Conservation (phyloP, 2,888 invertebrate genomes). For the Mimachlamys varia region DNA sequence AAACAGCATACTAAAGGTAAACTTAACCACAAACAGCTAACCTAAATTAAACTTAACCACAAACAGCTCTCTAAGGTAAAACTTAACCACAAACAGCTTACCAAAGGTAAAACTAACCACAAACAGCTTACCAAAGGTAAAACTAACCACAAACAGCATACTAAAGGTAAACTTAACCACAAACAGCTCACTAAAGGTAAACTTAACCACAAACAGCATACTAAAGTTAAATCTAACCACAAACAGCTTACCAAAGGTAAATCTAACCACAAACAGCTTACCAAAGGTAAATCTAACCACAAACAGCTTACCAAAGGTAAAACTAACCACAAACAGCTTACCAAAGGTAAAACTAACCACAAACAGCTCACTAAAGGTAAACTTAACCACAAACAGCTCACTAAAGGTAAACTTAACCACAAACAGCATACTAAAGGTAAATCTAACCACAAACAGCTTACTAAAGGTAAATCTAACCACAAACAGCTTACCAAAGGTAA, state of each 20-base stretch:
- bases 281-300: not conserved
- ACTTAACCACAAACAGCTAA: slow-evolving; percentile 76
- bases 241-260: not conserved
- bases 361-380: not conserved
- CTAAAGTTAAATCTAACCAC: not conserved
- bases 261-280: not conserved
- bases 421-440: not conserved
- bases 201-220: not conserved
- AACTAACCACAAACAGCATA: not conserved
- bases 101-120: too few species aligned
- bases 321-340: not conserved
- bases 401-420: not conserved
- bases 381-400: not conserved
- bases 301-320: not conserved
- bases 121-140: too few species aligned
- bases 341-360: not conserved
- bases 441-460: not conserved
- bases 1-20: not conserved
- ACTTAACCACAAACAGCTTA: not conserved
- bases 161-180: not conserved
- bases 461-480: not conserved
- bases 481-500: not conserved
- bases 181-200: not conserved
- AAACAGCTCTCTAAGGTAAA: slow-evolving; percentile 82
- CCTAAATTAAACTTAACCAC: slow-evolving; percentile 86